These are phyloP conservation scores for Gryllus bimaculatus DNA, from an alignment of 1,140 invertebrate species.

Conservation along the genomic window DNA sequence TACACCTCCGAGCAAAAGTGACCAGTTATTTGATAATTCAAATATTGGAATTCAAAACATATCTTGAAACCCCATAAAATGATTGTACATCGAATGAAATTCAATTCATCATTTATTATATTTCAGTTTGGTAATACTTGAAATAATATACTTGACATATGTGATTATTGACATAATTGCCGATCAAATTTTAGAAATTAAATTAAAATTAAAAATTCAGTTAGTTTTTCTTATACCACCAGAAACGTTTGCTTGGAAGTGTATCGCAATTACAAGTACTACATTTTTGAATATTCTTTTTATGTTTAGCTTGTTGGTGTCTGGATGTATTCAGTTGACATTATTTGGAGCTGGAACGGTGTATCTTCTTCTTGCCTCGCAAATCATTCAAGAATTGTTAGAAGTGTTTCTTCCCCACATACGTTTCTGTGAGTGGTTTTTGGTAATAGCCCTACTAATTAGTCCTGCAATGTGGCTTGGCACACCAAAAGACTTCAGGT, in stretches of 20 bases:
- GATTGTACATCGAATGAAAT: no score
- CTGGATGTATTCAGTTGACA: conserved; percentile 47
- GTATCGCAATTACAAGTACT: not conserved
- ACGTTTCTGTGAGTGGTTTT: conserved; percentile 50
- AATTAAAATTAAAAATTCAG: not conserved
- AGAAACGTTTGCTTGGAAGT: not conserved
- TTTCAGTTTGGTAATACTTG: no score
- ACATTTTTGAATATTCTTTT: not conserved
- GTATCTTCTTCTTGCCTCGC: conserved; percentile 55
- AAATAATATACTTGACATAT: no score
- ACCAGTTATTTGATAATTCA: no score
- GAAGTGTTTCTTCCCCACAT: conserved; percentile 33
- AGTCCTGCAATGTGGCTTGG: conserved; percentile 57
- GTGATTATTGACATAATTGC: no score
- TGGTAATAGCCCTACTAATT: conserved; percentile 49
- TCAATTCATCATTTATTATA: no score
- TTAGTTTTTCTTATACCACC: not conserved
- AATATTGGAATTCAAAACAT: no score
- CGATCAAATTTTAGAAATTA: no score
- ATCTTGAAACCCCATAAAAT: no score
- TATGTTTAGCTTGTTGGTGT: conserved; percentile 36
- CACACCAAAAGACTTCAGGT: conserved; percentile 64
- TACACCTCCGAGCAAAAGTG: no score
- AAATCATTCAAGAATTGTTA: conserved; percentile 50
- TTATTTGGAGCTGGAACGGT: conserved; percentile 60